phyloP scores from a whole-genome alignment of 2,113 vertebrate species.

The Atherinomorus stipes region DNA sequence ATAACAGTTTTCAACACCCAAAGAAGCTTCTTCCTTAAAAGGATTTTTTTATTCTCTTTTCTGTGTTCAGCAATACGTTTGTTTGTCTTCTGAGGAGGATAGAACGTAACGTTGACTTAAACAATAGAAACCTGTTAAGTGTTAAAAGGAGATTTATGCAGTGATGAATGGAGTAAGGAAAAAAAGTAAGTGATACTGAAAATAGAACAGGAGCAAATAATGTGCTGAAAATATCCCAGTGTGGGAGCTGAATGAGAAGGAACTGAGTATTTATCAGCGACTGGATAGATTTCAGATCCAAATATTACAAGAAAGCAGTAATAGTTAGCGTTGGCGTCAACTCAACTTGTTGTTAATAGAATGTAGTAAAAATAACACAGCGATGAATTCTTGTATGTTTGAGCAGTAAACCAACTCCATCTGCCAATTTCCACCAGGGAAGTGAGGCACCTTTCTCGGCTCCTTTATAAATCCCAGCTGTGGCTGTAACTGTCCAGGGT shows the following conservation, averaged over 20 bases:
- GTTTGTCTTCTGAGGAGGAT: conserved; percentile 30
- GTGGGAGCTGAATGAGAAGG: conserved; percentile 24
- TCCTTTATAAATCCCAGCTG: conserved; percentile 81
- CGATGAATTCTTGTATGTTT: conserved; percentile 61
- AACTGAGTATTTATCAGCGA: conserved; percentile 54
- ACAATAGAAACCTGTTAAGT: conserved; percentile 35
- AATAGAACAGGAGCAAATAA: conserved; percentile 34
- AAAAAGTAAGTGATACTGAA: conserved; percentile 1
- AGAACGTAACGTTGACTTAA: conserved; percentile 53
- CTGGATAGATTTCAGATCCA: conserved; percentile 40
- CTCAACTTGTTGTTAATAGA: conserved; percentile 67
- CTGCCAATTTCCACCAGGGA: conserved; percentile 61
- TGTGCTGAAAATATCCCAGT: conserved; percentile 31
- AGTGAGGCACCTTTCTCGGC: conserved; percentile 69
- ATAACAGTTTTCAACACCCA: not conserved
- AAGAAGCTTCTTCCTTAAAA: conserved; percentile 73
- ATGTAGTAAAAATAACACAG: conserved; percentile 61
- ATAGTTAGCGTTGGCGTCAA: conserved; percentile 56
- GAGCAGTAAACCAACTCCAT: conserved; percentile 70
- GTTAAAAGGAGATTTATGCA: conserved; percentile 29
- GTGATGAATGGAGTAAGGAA: conserved; percentile 1
- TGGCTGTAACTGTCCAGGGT: conserved; percentile 71
- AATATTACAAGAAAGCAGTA: conserved; percentile 53
- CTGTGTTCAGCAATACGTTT: not conserved
- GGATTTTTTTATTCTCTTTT: conserved; percentile 43